Evolutionary conservation across 2,113 vertebrate species (phyloP).

Genomic region (Phrynocephalus versicolor): DNA sequence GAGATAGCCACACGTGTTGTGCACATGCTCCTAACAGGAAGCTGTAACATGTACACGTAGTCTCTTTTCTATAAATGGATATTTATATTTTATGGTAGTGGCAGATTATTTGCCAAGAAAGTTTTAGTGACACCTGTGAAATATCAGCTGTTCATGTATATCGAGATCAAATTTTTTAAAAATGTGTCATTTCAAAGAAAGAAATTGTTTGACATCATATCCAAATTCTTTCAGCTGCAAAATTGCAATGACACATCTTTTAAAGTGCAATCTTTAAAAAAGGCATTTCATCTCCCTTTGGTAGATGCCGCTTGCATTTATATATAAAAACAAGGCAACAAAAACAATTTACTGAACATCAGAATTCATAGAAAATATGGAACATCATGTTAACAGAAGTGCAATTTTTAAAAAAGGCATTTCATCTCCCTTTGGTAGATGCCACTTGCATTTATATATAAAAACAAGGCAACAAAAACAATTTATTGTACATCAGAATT

Average conservation of each 20-base stretch:
- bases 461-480: neutral
- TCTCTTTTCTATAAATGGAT: neutral
- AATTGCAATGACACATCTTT: neutral
- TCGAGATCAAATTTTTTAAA: neutral
- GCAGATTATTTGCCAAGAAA: neutral
- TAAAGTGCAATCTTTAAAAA: neutral
- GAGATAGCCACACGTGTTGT: neutral
- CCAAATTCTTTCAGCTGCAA: neutral
- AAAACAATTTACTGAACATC: neutral
- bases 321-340: neutral
- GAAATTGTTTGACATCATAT: neutral
- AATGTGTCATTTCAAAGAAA: neutral
- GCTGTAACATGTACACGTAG: neutral
- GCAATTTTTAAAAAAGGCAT: neutral
- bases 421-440: neutral
- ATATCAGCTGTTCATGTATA: neutral
- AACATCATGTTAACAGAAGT: neutral
- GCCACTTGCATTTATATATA: neutral
- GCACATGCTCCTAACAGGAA: neutral
- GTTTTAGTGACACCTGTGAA: neutral
- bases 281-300: neutral
- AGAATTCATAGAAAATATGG: neutral
- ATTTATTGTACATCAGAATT: neutral
- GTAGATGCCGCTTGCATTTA: neutral
- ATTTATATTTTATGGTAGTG: neutral